A percentile compares a stretch with the other conserved stretches of the same genome.
phyloP scores from a whole-genome alignment of 2,797 vertebrate genomes.

The Taenioides sp. region DNA sequence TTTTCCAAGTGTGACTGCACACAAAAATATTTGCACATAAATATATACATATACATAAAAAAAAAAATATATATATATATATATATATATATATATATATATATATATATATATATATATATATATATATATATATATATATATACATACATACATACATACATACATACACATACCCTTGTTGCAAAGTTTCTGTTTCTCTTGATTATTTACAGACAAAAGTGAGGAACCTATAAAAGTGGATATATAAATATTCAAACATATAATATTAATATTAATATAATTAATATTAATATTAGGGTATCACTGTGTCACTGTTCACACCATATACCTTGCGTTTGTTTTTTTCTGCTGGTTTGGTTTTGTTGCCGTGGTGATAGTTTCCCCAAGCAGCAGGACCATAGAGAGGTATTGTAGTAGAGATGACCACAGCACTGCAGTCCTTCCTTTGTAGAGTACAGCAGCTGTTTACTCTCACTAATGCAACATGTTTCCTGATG shows the following conservation, averaged over 20 bases:
- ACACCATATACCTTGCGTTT: slow-evolving; percentile 7
- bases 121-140: neutral
- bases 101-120: neutral
- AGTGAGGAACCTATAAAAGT: slow-evolving; percentile 39
- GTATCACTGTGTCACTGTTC: neutral
- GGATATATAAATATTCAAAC: neutral
- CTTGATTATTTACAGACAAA: slow-evolving; percentile 25
- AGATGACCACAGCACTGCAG: slow-evolving; percentile 62
- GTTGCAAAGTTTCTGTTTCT: slow-evolving; percentile 21
- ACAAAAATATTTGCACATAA: neutral
- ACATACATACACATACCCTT: slow-evolving; percentile 2
- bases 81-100: neutral
- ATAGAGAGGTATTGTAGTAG: slow-evolving; percentile 58
- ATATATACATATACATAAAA: too few relatives aligned
- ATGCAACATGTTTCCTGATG: slow-evolving; percentile 53
- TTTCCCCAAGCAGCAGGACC: slow-evolving; percentile 55
- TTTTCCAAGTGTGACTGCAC: slow-evolving; percentile 43
- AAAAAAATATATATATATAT: neutral
- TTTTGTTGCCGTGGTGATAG: slow-evolving; percentile 3
- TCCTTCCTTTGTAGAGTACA: slow-evolving; percentile 24
- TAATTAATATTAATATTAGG: too few relatives aligned
- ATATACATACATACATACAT: too few relatives aligned
- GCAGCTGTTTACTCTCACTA: slow-evolving; percentile 24
- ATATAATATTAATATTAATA: slow-evolving; percentile 1
- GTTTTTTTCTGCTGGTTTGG: too few relatives aligned